phyloP scores from a whole-genome alignment of 2,797 vertebrate species.

The Melanotaenia trifasciata region DNA sequence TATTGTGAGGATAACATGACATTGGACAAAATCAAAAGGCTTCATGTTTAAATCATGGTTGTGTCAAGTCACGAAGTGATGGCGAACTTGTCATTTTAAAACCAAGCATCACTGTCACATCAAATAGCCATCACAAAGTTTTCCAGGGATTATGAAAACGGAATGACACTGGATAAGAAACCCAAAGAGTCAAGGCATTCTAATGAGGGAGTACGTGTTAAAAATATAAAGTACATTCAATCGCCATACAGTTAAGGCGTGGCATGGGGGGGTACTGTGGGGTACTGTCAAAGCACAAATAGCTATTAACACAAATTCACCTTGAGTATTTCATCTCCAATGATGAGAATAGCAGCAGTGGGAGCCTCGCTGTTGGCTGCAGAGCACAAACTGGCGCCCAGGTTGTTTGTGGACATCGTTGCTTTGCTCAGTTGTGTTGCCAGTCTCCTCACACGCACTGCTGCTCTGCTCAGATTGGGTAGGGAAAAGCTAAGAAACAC shows the following conservation, averaged over 20 bases:
- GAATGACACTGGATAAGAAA: not conserved
- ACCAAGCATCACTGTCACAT: slow-evolving; percentile 38
- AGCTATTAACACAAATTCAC: slow-evolving; percentile 66
- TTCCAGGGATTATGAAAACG: slow-evolving; percentile 23
- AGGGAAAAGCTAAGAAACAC: slow-evolving; percentile 54
- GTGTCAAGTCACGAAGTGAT: slow-evolving; percentile 29
- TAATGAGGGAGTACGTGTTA: slow-evolving; percentile 7
- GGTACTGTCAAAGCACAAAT: slow-evolving; percentile 16
- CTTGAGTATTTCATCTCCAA: slow-evolving; percentile 98
- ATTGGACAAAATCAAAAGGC: slow-evolving; percentile 52
- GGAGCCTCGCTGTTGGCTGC: slow-evolving; percentile 55
- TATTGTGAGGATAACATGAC: slow-evolving; percentile 18
- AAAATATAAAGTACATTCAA: slow-evolving; percentile 21
- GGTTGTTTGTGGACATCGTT: slow-evolving; percentile 74
- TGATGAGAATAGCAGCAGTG: slow-evolving; percentile 93
- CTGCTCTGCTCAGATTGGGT: slow-evolving; percentile 74
- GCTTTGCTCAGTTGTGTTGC: slow-evolving; percentile 74
- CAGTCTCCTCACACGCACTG: slow-evolving; percentile 75
- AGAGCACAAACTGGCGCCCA: slow-evolving; percentile 42
- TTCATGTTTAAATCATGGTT: slow-evolving; percentile 60
- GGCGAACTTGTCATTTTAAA: slow-evolving; percentile 33
- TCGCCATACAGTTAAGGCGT: not conserved
- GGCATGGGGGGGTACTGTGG: not conserved
- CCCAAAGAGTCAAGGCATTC: slow-evolving; percentile 15
- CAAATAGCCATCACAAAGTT: slow-evolving; percentile 33